Conservation (phyloP, 2,113 vertebrate genomes). For the Antechinus flavipes region DNA sequence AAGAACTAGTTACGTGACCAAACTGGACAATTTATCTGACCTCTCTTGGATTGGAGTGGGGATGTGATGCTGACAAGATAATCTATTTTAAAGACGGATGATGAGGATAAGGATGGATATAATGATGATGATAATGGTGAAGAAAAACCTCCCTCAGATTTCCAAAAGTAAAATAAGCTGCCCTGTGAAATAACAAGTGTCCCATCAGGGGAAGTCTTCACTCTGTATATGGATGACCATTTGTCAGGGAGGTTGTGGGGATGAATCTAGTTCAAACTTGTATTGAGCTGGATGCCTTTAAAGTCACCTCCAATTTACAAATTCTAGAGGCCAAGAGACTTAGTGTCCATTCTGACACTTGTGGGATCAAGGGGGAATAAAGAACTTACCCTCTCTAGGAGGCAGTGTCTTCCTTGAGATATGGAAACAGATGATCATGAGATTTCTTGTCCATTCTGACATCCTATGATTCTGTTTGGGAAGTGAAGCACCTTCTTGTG, state of each 20-base stretch:
- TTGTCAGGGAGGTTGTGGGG: not conserved
- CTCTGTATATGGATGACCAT: not conserved
- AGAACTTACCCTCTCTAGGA: not conserved
- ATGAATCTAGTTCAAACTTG: not conserved
- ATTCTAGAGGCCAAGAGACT: not conserved
- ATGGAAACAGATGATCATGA: not conserved
- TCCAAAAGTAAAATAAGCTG: not conserved
- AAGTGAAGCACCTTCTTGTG: not conserved
- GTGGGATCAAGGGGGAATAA: not conserved
- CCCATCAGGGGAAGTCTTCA: not conserved
- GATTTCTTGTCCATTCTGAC: not conserved
- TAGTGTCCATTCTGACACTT: not conserved
- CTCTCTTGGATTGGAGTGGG: not conserved
- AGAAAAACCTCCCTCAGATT: not conserved
- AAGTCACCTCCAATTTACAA: not conserved
- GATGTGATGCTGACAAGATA: not conserved
- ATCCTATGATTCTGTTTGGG: not conserved
- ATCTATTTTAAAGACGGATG: not conserved
- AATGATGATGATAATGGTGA: not conserved
- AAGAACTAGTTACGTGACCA: not conserved
- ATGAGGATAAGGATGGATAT: not conserved
- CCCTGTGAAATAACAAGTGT: not conserved
- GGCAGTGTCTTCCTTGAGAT: not conserved
- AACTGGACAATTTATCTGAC: not conserved
- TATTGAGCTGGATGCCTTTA: not conserved